Conservation (phyloP, 1,140 invertebrate genomes). For the Araneus ventricosus region DNA sequence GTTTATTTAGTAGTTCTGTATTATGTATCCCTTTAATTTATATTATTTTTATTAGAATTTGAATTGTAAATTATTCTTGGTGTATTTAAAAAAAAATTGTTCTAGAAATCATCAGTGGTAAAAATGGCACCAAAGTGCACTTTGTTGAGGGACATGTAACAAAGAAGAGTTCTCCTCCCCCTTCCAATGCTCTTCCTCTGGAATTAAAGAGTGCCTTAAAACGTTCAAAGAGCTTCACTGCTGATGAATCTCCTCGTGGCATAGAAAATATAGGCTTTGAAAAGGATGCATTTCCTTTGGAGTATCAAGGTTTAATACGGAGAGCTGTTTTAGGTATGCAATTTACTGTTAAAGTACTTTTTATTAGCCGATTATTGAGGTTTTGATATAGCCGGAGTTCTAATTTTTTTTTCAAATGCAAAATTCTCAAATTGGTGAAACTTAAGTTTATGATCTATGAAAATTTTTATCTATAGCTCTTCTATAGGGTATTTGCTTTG, state of each 20-base stretch:
- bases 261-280: slow-evolving; percentile 77
- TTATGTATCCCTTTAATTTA: no score
- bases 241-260: slow-evolving; percentile 78
- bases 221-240: slow-evolving; percentile 89
- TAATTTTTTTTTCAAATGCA: not conserved
- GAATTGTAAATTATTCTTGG: not conserved
- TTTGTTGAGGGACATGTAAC: slow-evolving; percentile 33
- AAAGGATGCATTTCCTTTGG: slow-evolving; percentile 85
- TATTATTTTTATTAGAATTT: not conserved
- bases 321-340: slow-evolving; percentile 78
- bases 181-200: not conserved
- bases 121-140: slow-evolving; percentile 70
- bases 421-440: no score
- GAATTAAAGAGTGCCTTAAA: slow-evolving; percentile 81
- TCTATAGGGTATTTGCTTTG: no score
- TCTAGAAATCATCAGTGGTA: slow-evolving; percentile 37
- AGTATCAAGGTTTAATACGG: slow-evolving; percentile 86
- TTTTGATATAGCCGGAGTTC: not conserved
- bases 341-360: not conserved
- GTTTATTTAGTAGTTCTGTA: no score
- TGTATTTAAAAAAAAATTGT: not conserved
- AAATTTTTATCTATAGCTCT: no score
- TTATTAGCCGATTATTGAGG: not conserved
- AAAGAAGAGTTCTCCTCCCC: slow-evolving; percentile 28
- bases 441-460: no score